Base-by-base conservation (phyloP, 2,797 vertebrate species). In the Chaenodraco wilsoni region DNA sequence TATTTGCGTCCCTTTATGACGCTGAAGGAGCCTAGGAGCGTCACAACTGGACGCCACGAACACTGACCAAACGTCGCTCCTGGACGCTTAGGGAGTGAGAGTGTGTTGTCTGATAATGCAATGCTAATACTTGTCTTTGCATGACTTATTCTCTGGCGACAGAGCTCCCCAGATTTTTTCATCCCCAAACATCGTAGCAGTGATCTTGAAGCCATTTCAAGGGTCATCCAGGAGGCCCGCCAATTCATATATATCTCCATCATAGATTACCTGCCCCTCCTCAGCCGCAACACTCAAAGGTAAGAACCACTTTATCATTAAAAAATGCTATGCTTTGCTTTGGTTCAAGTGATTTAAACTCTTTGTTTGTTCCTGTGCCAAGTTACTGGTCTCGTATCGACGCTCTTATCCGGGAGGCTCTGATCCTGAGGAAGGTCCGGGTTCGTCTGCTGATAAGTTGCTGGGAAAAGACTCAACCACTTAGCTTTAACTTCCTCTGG, bases 371-470 rank as follows among this genome's bases (percentile, higher is more conserved):
- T 3, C 69, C 57, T 52, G 44, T 84, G 79, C 78, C 73, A 90
- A 98, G 96, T 84, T 99, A 98, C 88, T 99, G 98, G 98, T 98
- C 98, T 4, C 95, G 94, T 83, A 95, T 99, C 64, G 98, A 99
- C 49, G 93, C 95, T 48, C 95, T 96, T 84, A 95, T 99, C 84
- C 94, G 97, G 79, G 97, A 98, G 91, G 97, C 97, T 0, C 85
- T 97, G 79, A 94, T 98, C 86, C 91, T 99, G 84, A 95, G 95
- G 81, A 95, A 93, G 21, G 95, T 99, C 84, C 96, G 93, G 83
- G 95, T 99, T 31, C 95, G 96, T 78, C 94, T 99, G 82, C 94
- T 99, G 73, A 95, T 98, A 85, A 97, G 97, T 87, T 97, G 97
- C 91, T 95, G 96, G 92, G 96, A 96, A 91, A 93, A 96, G 69